phyloP scores from a whole-genome alignment of 2,113 vertebrate species.

The Prunella himalayana region DNA sequence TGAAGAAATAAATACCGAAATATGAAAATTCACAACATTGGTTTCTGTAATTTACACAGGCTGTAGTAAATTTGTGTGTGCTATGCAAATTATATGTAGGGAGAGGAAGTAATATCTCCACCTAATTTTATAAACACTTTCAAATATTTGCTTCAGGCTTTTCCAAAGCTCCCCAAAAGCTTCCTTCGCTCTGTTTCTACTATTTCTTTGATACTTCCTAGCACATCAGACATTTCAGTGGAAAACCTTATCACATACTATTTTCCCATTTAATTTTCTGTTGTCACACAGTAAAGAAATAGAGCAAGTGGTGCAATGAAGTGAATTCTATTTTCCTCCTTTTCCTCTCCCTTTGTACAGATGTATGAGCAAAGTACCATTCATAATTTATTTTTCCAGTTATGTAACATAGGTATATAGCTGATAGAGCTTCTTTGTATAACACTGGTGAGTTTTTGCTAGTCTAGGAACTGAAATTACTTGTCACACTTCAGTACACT shows the following conservation, averaged over 20 bases:
- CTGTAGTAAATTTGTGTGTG: not conserved
- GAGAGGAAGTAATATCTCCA: not conserved
- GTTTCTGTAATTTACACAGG: not conserved
- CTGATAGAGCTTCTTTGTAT: not conserved
- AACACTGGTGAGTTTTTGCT: not conserved
- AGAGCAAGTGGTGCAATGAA: not conserved
- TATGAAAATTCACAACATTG: not conserved
- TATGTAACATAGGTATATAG: not conserved
- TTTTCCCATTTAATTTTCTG: slow-evolving; percentile 6
- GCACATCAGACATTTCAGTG: not conserved
- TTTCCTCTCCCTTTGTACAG: not conserved
- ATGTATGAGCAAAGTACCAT: not conserved
- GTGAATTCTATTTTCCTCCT: not conserved
- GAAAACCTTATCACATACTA: not conserved
- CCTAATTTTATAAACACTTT: not conserved
- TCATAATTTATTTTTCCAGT: not conserved
- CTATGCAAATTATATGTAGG: not conserved
- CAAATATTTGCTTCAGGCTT: not conserved
- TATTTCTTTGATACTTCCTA: not conserved
- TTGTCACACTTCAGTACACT: not conserved
- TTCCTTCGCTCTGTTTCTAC: not conserved
- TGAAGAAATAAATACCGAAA: not conserved
- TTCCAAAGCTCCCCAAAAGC: not conserved
- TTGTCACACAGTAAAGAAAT: not conserved
- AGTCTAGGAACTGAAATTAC: not conserved